Base-by-base conservation (phyloP, 2,113 vertebrate species). In the Eonycteris spelaea region DNA sequence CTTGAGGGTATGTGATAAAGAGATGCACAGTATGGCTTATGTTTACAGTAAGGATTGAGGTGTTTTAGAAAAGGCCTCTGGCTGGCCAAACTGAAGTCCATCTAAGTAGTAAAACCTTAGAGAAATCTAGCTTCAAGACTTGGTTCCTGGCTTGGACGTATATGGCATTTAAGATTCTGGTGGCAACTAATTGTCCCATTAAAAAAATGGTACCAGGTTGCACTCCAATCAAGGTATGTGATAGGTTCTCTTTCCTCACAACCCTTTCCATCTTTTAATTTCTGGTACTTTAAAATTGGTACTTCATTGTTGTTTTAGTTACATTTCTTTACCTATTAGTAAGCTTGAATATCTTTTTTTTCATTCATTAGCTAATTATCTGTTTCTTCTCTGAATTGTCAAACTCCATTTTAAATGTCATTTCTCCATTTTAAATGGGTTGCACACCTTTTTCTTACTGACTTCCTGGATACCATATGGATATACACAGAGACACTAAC, bases 371-470 rank as follows among this genome's bases (percentile, higher is more conserved):
- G 38, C 26, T 80, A 79, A 55, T n/a, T 75, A 24, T 57, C 75
- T 40, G 63, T 53, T 96, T 96, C 51, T 90, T 86, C 28, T 38
- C 59, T 86, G 68, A 95, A 74, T 75, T 86, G 38, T 65, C 40
- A 85, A 80, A 95, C 86, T 19, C n/a, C n/a, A n/a, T n/a, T n/a
- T n/a, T n/a, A n/a, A n/a, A 78, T 22, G 5, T 88, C 71, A 88
- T 95, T 90, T 90, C 35, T 95, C 55, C 61, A 80, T 78, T 95
- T 96, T 80, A 92, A 97, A 79, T 77, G 43, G 45, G 61, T 35
- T 61, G 45, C 35, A 16, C 53, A 40, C n/a, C n/a, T 93, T 93
- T 93, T 95, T 92, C 88, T 94, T 89, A 68, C 26, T 91, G 67
- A 80, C 80, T 94, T 94, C 73, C 48, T 85, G 75, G 30, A 92